A percentile compares a stretch with the other conserved stretches of the same genome.
These are phyloP conservation scores for Limnothrissa miodon DNA, from an alignment of 2,113 vertebrate genomes.

Conservation along the genomic window DNA sequence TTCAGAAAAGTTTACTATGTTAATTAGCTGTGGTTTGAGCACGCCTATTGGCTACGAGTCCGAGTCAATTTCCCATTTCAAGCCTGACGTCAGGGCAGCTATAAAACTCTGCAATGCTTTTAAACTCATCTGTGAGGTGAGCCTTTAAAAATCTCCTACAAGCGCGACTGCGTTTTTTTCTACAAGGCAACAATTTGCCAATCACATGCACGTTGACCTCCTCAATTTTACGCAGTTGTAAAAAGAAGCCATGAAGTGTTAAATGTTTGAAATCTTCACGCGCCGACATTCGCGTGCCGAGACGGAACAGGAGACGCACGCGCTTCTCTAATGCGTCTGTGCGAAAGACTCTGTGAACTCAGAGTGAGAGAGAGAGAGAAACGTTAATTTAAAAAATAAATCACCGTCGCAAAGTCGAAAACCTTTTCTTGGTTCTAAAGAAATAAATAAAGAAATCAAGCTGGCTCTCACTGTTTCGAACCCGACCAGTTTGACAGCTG, in stretches of 20 bases:
- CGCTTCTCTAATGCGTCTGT: constrained; percentile 82
- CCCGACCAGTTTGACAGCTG: constrained; percentile 93
- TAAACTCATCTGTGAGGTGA: constrained; percentile 93
- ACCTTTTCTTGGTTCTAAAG: constrained; percentile 68
- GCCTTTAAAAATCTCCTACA: constrained; percentile 81
- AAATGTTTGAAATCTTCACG: constrained; percentile 75
- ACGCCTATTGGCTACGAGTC: constrained; percentile 82
- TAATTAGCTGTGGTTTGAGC: constrained; percentile 74
- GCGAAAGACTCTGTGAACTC: constrained; percentile 64
- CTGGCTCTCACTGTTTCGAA: constrained; percentile 97
- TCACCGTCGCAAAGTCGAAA: constrained; percentile 70
- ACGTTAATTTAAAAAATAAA: constrained; percentile 68
- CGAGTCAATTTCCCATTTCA: constrained; percentile 83
- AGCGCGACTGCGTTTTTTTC: constrained; percentile 66
- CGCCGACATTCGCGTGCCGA: constrained; percentile 79
- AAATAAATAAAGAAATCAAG: constrained; percentile 87
- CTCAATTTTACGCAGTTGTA: constrained; percentile 73
- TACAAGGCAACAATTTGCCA: constrained; percentile 73
- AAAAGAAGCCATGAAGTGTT: constrained; percentile 79
- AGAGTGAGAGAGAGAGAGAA: constrained; percentile 61
- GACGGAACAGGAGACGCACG: constrained; percentile 72
- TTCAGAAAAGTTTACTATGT: constrained; percentile 88
- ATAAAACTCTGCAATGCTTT: constrained; percentile 98
- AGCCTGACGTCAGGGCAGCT: constrained; percentile 88
- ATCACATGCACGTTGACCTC: constrained; percentile 71